Evolutionary conservation across 2,113 vertebrate genomes (phyloP).

Genomic region (Salminus brasiliensis): DNA sequence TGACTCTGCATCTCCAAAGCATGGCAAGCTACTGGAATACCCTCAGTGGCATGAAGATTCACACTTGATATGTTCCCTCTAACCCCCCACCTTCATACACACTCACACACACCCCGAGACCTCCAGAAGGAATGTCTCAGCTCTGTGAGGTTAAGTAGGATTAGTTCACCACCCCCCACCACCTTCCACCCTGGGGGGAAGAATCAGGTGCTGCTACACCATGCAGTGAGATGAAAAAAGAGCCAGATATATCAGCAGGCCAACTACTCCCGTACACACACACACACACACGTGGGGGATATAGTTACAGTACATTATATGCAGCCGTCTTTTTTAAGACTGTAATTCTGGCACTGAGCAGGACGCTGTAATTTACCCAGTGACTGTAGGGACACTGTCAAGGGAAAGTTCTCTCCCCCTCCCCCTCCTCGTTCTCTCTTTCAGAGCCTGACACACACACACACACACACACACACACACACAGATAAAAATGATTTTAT

Average conservation of each 20-base stretch:
- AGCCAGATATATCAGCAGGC: conserved; percentile 69
- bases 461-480: not conserved
- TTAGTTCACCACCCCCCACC: conserved; percentile 1
- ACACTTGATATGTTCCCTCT: not conserved
- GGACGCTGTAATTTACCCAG: conserved; percentile 23
- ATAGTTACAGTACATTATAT: conserved; percentile 49
- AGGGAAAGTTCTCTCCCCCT: not conserved
- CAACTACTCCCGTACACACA: conserved; percentile 68
- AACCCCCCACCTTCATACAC: not conserved
- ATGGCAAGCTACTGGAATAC: conserved; percentile 31
- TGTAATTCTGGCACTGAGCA: conserved; percentile 32
- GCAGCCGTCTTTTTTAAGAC: conserved; percentile 21
- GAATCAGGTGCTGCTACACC: conserved; percentile 74
- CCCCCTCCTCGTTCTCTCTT: not conserved
- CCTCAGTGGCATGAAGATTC: conserved; percentile 14
- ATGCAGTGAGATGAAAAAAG: conserved; percentile 75
- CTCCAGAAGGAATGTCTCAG: conserved; percentile 54
- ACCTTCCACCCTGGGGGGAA: conserved; percentile 56
- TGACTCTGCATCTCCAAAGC: conserved; percentile 28
- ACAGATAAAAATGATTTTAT: not conserved
- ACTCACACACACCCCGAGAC: conserved; percentile 27
- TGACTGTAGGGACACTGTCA: not conserved
- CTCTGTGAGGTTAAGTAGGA: conserved; percentile 19
- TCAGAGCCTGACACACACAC: not conserved
- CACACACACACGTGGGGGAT: conserved; percentile 24